Evolutionary conservation across 2,113 vertebrate species (phyloP).

Genomic region (Anseranas semipalmata): DNA sequence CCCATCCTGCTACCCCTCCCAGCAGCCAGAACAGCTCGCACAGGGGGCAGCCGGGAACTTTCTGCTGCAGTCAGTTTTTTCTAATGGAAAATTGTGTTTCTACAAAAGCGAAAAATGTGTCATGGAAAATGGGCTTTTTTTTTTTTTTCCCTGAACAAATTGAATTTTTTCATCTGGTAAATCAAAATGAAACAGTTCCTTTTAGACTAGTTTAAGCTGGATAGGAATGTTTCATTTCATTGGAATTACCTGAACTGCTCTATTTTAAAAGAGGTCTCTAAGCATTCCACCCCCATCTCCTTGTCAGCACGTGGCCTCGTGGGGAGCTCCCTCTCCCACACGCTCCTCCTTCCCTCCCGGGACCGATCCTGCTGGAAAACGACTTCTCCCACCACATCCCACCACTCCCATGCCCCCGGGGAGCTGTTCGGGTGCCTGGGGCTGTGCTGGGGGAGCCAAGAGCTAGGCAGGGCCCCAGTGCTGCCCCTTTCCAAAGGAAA

Average conservation of each 20-base stretch:
- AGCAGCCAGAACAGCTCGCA: neutral
- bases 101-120: neutral
- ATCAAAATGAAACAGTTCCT: neutral
- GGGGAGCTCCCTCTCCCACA: neutral
- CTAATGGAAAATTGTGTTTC: neutral
- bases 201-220: neutral
- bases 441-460: neutral
- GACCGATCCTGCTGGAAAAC: neutral
- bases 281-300: neutral
- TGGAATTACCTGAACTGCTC: neutral
- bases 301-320: neutral
- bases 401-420: neutral
- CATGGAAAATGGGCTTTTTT: rapidly evolving
- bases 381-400: neutral
- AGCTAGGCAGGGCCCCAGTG: neutral
- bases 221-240: neutral
- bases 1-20: too few relatives aligned
- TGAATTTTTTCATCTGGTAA: neutral
- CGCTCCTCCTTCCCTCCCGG: neutral
- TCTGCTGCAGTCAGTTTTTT: neutral
- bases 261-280: neutral
- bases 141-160: rapidly evolving
- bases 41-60: neutral
- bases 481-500: neutral
- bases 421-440: neutral